Conservation (phyloP, 2,113 vertebrate species). For the Tinamus guttatus region DNA sequence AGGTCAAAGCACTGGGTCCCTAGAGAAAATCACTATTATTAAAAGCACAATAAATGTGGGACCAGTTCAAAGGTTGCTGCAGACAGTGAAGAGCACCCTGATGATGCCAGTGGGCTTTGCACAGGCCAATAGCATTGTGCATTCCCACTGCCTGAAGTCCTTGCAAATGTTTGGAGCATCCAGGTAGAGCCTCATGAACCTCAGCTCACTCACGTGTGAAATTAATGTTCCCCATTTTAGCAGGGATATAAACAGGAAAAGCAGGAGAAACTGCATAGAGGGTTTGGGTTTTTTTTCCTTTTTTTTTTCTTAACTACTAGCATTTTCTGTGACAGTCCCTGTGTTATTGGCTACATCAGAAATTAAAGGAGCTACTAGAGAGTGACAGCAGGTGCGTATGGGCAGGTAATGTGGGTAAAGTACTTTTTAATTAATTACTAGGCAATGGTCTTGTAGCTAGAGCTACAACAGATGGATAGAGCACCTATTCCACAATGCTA, state of each 20-base stretch:
- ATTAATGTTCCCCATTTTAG: not conserved
- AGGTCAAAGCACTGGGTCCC: not conserved
- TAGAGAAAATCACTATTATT: not conserved
- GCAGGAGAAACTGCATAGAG: not conserved
- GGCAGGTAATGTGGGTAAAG: not conserved
- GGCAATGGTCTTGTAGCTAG: not conserved
- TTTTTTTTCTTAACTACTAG: not conserved
- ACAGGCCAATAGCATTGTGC: rapidly evolving
- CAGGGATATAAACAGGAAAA: not conserved
- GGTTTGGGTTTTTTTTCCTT: too few relatives aligned
- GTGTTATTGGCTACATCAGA: not conserved
- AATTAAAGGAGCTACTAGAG: not conserved
- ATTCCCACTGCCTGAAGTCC: not conserved
- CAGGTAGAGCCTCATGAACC: not conserved
- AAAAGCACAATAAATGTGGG: not conserved
- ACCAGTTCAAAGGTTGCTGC: not conserved
- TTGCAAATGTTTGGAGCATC: not conserved
- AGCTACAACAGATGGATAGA: not conserved
- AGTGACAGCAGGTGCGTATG: not conserved
- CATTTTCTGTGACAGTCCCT: not conserved
- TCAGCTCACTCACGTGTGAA: not conserved
- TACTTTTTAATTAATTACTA: conserved; percentile 14
- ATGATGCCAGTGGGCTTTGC: not conserved
- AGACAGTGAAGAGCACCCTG: not conserved
- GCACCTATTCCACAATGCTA: not conserved